Base-by-base conservation (phyloP, 2,113 vertebrate species). In the Leucopsar rothschildi region DNA sequence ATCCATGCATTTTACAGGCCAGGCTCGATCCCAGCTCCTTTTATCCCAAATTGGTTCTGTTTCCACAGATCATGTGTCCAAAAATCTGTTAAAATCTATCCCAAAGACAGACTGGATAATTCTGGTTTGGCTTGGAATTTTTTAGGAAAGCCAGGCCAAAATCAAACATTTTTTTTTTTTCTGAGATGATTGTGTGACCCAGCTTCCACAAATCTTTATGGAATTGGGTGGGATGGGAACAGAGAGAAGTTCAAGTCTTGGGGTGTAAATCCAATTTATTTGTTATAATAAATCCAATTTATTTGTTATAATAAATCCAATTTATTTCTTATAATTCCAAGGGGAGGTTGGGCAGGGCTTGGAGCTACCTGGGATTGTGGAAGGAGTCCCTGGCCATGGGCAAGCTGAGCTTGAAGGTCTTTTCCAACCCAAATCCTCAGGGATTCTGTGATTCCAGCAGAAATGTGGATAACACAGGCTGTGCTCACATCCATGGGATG, bases 321-420 rank as follows among this genome's bases (percentile, higher is more conserved):
- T 29, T 39, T 23, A 31, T 31, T 44, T 15, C 9, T 10, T 39
- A 39, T 7, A 11, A n/a, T 52, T 61, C 64, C 39, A 23, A 3
- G 14, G 15, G 11, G 22, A 44, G 27, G 1, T 6, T 33, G 68
- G 59, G 23, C 0, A 0, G 15, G 33, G 5, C 4, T 52, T 59
- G 77, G 77, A 66, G 39, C 15, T 29, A 1, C 15, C 44, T n/a
- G 60, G 60, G 44, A 11, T 9, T 3, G 3, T 7, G 42, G 22
- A 8, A 65, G 18, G 22, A 5, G 12, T 49, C 29, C 13, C 49
- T 56, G 40, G 9, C 7, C 25, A 12, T 4, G 20, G 56, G 6
- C 20, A 9, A 17, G 6, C 16, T 15, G 52, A 11, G 33, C 27
- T 65, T 59, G 33, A 24, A 37, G 33, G 28, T 2, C 7, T 57